Base-by-base conservation (phyloP, 2,888 invertebrate species). In the Scaptomyza reducta region DNA sequence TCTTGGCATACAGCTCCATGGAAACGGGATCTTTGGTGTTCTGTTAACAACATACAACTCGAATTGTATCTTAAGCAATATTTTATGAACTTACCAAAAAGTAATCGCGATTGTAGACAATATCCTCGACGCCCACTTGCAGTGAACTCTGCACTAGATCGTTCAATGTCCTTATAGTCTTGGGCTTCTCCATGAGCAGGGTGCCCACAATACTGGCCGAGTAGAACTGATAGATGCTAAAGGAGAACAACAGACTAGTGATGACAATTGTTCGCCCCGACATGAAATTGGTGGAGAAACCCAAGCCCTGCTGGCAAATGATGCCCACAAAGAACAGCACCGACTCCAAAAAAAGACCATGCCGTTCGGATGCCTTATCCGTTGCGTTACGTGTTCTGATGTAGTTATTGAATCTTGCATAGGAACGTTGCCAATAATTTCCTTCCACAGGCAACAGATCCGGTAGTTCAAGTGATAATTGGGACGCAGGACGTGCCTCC, bases 181-280 rank as follows among this genome's bases (percentile, higher is more conserved):
- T 93, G 0, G 94, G 94, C 13, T 94, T 92, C 59, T 94, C 94
- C 87, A 93, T 93, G 35, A 95, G 90, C 60, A 95, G 87, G 0
- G 94, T 93, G 0, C 95, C 95, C 1, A 95, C 95, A 49, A 95
- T 94, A 49, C 94, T 94, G 1, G 94, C 95, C 44, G 95, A 95
- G 89, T 95, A 95, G 89, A 94, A 95, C 84, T 95, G 95, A 88
- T 94, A 95, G 45, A 95, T 90, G 16, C 94, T 92, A 68, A 95
- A 92, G 0, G 94, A 92, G 87, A 94, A 94, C 1, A 94, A 54
- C 46, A 94, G 92, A 1, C 93, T 92, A 1, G 92, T 92, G 54
- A 94, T 92, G 3, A 93, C 91, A 25, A 94, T 90, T 44, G 94
- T 90, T 63, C 94, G 93, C 2, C 93, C 92, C 0, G 94, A 93